Evolutionary conservation across 2,113 vertebrate genomes (phyloP).

Genomic region (Silurus glanis): DNA sequence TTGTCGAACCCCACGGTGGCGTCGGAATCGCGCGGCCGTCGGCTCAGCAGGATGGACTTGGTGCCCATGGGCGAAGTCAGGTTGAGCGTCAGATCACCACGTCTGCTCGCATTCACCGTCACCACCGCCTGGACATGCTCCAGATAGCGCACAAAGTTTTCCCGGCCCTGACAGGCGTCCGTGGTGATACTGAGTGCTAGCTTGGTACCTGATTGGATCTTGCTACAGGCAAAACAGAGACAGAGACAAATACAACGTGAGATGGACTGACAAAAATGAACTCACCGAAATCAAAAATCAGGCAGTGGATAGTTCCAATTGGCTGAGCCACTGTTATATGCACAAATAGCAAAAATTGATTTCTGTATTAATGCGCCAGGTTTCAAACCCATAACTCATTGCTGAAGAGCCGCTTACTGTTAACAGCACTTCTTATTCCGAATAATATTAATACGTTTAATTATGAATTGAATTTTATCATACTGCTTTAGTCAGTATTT

Average conservation of each 20-base stretch:
- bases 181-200: slow-evolving; percentile 84
- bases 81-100: slow-evolving; percentile 95
- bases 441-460: not conserved
- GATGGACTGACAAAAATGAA: not conserved
- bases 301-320: too few relatives aligned
- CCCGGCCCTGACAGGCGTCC: slow-evolving; percentile 89
- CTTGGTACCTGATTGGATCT: slow-evolving; percentile 85
- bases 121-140: slow-evolving; percentile 96
- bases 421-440: not conserved
- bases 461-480: not conserved
- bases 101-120: slow-evolving; percentile 88
- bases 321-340: not conserved
- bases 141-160: slow-evolving; percentile 97
- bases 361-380: not conserved
- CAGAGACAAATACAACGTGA: not conserved
- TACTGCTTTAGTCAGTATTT: too few relatives aligned
- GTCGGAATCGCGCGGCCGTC: slow-evolving; percentile 91
- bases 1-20: slow-evolving; percentile 98
- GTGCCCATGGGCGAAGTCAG: slow-evolving; percentile 99
- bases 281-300: not conserved
- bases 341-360: not conserved
- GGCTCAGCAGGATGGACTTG: slow-evolving; percentile 94
- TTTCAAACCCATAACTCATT: not conserved
- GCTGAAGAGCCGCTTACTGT: not conserved
- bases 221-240: slow-evolving; percentile 68